phyloP scores from a whole-genome alignment of 2,797 vertebrate species.

The Lacerta agilis region DNA sequence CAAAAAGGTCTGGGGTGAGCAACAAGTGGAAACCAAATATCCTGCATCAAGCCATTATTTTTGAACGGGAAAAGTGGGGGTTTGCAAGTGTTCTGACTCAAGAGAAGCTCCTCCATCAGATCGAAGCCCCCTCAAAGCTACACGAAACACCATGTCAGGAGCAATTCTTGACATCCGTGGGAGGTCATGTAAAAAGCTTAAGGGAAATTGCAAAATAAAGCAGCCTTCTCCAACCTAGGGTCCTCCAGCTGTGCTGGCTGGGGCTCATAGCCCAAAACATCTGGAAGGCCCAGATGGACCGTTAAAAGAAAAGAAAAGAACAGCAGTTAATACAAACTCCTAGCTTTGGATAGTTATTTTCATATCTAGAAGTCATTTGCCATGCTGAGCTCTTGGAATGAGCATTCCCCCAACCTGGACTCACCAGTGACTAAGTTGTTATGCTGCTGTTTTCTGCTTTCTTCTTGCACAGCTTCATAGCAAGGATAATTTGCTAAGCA shows the following conservation, averaged over 20 bases:
- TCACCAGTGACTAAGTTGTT: neutral
- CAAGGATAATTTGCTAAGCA: neutral
- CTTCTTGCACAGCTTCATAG: neutral
- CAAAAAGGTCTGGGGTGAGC: neutral
- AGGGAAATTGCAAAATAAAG: too few species aligned
- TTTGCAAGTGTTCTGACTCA: neutral
- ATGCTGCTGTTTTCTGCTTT: neutral
- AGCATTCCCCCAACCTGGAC: neutral
- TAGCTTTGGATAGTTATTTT: neutral
- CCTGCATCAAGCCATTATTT: too few species aligned
- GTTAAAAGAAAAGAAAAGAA: neutral
- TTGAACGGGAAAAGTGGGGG: neutral
- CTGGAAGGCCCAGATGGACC: too few species aligned
- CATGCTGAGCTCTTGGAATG: too few species aligned
- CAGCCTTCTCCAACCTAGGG: too few species aligned
- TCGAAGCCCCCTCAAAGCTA: neutral
- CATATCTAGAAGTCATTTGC: neutral
- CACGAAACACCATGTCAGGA: neutral
- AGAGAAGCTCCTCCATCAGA: neutral
- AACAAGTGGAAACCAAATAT: neutral
- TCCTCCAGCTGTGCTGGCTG: too few species aligned
- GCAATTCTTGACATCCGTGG: too few species aligned
- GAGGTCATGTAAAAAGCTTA: too few species aligned
- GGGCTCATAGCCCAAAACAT: too few species aligned
- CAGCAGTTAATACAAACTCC: neutral